Conservation (phyloP, 2,888 invertebrate genomes). For the Sipha maydis region DNA sequence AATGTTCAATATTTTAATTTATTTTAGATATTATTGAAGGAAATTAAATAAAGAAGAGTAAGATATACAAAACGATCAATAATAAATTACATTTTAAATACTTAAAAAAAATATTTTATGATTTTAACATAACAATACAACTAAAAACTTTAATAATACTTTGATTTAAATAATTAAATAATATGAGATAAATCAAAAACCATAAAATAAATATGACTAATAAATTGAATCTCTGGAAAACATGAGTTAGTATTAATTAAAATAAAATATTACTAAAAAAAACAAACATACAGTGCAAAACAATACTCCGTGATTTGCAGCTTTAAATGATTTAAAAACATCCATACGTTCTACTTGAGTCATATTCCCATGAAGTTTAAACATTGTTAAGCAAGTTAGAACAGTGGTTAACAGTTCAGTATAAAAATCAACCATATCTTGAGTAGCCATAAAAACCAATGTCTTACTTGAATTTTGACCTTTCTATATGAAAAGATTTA, state of each 20-base stretch:
- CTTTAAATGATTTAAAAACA: slow-evolving; percentile 84
- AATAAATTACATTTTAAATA: too few relatives aligned
- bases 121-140: too few relatives aligned
- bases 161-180: too few relatives aligned
- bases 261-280: background rate
- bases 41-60: too few relatives aligned
- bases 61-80: background rate
- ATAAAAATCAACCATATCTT: slow-evolving; percentile 93
- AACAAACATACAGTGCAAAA: slow-evolving; percentile 82
- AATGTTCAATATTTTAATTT: too few relatives aligned
- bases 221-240: background rate
- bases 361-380: slow-evolving; percentile 91
- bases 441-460: slow-evolving; percentile 91
- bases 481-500: slow-evolving; percentile 64
- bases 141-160: too few relatives aligned
- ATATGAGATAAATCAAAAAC: background rate
- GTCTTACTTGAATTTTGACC: slow-evolving; percentile 71
- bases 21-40: too few relatives aligned
- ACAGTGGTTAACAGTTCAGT: slow-evolving; percentile 79
- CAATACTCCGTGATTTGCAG: slow-evolving; percentile 81
- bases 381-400: slow-evolving; percentile 70
- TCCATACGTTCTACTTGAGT: slow-evolving; percentile 85
- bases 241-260: background rate
- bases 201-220: background rate
- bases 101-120: too few relatives aligned